These are phyloP conservation scores for Ivindomyrus marchei DNA, from an alignment of 2,113 vertebrate genomes.

Conservation along the genomic window DNA sequence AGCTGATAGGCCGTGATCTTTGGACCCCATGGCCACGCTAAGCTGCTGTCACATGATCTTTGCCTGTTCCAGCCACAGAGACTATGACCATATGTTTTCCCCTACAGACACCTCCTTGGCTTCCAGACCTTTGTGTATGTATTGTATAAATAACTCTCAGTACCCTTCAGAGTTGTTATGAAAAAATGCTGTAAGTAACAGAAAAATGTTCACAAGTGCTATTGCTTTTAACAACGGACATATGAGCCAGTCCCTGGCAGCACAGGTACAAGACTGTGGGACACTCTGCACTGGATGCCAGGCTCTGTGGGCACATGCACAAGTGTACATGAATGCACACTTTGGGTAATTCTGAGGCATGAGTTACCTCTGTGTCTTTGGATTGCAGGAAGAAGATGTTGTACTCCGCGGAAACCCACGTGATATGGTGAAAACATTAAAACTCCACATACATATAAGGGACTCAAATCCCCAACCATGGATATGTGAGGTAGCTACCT, in stretches of 20 bases:
- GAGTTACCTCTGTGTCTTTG: neutral
- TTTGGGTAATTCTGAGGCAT: neutral
- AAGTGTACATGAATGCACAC: neutral
- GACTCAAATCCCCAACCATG: neutral
- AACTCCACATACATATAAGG: neutral
- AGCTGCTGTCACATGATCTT: conserved; percentile 3
- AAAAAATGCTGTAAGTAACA: neutral
- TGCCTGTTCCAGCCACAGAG: neutral
- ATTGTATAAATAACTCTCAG: neutral
- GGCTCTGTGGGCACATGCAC: neutral
- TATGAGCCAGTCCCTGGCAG: neutral
- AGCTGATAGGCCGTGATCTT: neutral
- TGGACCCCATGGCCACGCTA: neutral
- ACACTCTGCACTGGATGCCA: neutral
- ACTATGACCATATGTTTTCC: neutral
- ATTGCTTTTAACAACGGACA: neutral
- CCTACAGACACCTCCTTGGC: neutral
- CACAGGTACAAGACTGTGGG: neutral
- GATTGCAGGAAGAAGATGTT: neutral
- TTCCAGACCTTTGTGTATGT: neutral
- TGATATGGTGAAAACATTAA: neutral
- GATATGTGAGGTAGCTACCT: neutral
- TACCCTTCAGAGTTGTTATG: neutral
- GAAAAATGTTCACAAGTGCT: neutral
- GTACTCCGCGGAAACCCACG: neutral